These are phyloP conservation scores for Tenthredo livida DNA, from an alignment of 2,888 invertebrate species.

Conservation along the genomic window DNA sequence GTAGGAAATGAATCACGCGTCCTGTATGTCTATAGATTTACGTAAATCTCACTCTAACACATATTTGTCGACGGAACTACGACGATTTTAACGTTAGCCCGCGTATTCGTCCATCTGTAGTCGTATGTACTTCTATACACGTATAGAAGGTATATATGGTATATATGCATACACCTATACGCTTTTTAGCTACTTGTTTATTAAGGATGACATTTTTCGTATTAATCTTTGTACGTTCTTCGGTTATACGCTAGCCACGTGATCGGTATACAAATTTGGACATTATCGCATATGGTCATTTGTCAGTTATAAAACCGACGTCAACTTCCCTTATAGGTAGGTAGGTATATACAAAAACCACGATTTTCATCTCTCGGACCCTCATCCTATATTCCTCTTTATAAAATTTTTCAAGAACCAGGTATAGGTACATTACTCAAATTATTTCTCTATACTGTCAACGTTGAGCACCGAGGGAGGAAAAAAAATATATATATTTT, in stretches of 20 bases:
- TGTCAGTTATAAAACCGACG: slow-evolving; percentile 33
- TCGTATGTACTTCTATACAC: neutral
- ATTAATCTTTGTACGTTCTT: slow-evolving; percentile 33
- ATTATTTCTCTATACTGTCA: neutral
- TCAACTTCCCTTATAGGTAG: neutral
- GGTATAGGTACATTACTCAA: neutral
- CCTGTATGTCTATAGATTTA: slow-evolving; percentile 40
- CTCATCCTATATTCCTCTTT: neutral
- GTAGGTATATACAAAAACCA: neutral
- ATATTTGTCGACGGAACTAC: slow-evolving; percentile 2
- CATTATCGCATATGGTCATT: slow-evolving; percentile 35
- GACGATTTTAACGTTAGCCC: slow-evolving; percentile 6
- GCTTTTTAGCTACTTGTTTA: neutral
- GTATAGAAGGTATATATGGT: too few relatives aligned
- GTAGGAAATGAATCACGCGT: slow-evolving; percentile 48
- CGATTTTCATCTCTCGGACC: neutral
- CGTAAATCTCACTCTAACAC: slow-evolving; percentile 38
- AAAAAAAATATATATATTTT: neutral
- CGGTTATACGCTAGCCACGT: neutral
- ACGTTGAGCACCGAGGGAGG: neutral
- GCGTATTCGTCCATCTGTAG: neutral
- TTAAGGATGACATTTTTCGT: slow-evolving; percentile 18
- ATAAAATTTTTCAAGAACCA: neutral
- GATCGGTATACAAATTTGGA: slow-evolving; percentile 44
- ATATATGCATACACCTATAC: neutral